Base-by-base conservation (phyloP, 1,140 invertebrate species). In the Leptinotarsa texana region DNA sequence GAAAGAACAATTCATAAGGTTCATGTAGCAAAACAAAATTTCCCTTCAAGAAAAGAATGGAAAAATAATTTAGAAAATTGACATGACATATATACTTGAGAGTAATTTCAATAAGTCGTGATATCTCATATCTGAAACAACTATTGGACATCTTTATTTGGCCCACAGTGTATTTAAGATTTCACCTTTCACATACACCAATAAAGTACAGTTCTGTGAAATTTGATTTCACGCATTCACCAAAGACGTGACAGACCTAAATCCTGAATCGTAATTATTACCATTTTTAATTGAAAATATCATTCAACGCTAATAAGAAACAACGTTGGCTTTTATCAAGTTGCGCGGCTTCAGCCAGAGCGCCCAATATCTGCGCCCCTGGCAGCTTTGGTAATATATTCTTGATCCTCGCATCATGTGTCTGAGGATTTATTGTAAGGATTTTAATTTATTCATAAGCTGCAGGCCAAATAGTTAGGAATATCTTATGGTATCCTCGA, bases 371-470 rank as follows among this genome's bases (percentile, higher is more conserved):
- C n/a, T 57, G 51, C 72, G 75, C 74, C 77, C 73, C 78, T 81
- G 81, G 78, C 80, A 75, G 51, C 69, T 69, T 63, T 71, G 76
- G 80, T 82, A 80, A 80, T 80, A 79, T 80, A 80, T 81, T 81
- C 79, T 78, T 81, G 79, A 79, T 81, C 75, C 70, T 74, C 75
- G 70, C 74, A 77, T 77, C 76, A 75, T 73, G 61, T 65, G 62
- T 65, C 80, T 75, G 66, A 83, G 78, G 82, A 83, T 83, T 83
- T 83, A 83, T 83, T 80, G 81, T 82, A 71, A 72, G 77, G 79
- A 82, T 81, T 83, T 83, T 83, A 83, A 83, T 83, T 83, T 83
- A 83, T 83, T 82, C 82, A 79, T 78, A 63, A 74, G 73, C 78
- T 76, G 70, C 69, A 69, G 78, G 77, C 79, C 73, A 77, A 82